phyloP scores from a whole-genome alignment of 2,888 invertebrate species.

The Onthophagus sagittarius region DNA sequence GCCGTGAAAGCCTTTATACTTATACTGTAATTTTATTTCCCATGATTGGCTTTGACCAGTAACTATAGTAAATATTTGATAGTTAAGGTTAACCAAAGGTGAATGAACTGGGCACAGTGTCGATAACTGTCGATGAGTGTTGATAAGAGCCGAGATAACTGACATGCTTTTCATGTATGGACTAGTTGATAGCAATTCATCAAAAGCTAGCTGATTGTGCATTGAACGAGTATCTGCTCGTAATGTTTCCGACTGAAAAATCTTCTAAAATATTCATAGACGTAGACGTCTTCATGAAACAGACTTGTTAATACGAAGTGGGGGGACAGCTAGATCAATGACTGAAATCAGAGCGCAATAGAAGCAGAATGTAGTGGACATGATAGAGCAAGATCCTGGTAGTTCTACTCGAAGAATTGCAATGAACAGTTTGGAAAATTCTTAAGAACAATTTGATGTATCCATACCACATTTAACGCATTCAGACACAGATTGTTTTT shows the following conservation, averaged over 20 bases:
- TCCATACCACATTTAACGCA: constrained; percentile 21
- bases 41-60: too few relatives aligned
- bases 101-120: too few relatives aligned
- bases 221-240: too few relatives aligned
- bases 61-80: too few relatives aligned
- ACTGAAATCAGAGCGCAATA: too few relatives aligned
- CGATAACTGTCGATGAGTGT: too few relatives aligned
- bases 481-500: constrained; percentile 19
- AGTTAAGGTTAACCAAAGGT: too few relatives aligned
- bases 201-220: background rate
- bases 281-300: background rate
- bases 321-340: too few relatives aligned
- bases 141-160: constrained; percentile 9
- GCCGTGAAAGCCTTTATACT: too few relatives aligned
- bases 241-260: background rate
- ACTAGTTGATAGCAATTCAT: constrained; percentile 12
- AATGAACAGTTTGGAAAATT: constrained; percentile 14
- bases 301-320: background rate
- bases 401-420: constrained; percentile 17
- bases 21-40: too few relatives aligned
- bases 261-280: background rate
- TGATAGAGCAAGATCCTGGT: constrained; percentile 4
- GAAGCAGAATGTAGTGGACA: too few relatives aligned
- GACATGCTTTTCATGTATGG: constrained; percentile 8
- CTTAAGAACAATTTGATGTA: constrained; percentile 8